Conservation (phyloP, 1,140 invertebrate species). For the Olivierus martensii region DNA sequence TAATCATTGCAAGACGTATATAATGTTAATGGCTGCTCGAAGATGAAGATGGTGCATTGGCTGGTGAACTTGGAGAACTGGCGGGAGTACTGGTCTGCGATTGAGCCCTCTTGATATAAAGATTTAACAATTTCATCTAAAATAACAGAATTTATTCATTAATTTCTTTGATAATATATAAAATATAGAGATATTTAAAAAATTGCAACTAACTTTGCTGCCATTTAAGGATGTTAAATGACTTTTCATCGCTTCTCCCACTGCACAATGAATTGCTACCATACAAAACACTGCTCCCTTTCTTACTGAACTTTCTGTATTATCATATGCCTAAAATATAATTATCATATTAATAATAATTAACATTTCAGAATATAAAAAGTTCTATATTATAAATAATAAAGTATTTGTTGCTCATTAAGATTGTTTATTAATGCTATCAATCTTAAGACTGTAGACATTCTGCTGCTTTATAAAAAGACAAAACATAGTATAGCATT, state of each 20-base stretch:
- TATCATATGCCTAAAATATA: slow-evolving; percentile 60
- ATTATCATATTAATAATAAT: too few relatives aligned
- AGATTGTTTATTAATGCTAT: too few relatives aligned
- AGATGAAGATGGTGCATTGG: slow-evolving; percentile 9
- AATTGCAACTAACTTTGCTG: slow-evolving; percentile 48
- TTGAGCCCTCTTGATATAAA: slow-evolving; percentile 47
- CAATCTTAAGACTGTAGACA: too few relatives aligned
- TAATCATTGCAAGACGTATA: too few relatives aligned
- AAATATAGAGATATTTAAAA: too few relatives aligned
- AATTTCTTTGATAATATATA: too few relatives aligned
- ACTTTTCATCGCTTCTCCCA: slow-evolving; percentile 63
- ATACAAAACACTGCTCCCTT: slow-evolving; percentile 92
- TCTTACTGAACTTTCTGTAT: slow-evolving; percentile 69
- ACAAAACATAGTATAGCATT: too few relatives aligned
- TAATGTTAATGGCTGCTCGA: background rate
- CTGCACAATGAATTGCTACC: slow-evolving; percentile 72
- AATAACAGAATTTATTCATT: too few relatives aligned
- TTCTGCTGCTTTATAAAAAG: too few relatives aligned
- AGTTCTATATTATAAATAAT: too few relatives aligned
- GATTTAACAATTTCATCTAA: slow-evolving; percentile 49
- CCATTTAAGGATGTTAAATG: slow-evolving; percentile 61
- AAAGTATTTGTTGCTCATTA: too few relatives aligned
- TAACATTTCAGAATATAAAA: too few relatives aligned
- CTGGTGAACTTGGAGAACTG: slow-evolving; percentile 12
- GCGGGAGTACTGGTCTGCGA: background rate